Evolutionary conservation across 2,888 invertebrate genomes (phyloP).

Genomic region (Tenthredo scrophulariae): DNA sequence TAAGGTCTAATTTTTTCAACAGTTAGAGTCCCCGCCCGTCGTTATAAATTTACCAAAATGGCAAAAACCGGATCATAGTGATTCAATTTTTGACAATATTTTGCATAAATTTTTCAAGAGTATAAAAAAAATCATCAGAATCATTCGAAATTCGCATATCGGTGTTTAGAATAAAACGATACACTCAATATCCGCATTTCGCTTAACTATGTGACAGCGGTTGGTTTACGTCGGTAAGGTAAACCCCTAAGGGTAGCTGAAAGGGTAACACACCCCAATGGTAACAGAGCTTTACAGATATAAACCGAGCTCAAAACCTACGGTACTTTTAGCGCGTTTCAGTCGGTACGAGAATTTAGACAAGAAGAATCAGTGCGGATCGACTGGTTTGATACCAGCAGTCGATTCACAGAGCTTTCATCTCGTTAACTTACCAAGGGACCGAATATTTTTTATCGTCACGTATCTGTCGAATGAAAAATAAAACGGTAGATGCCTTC

Average conservation of each 20-base stretch:
- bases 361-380: not conserved
- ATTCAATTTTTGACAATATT: not conserved
- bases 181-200: not conserved
- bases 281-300: conserved; percentile 25
- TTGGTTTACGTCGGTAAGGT: conserved; percentile 13
- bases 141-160: not conserved
- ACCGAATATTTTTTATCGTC: not conserved
- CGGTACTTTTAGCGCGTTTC: not conserved
- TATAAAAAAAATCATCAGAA: not conserved
- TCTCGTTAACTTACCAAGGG: not conserved
- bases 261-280: not conserved
- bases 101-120: not conserved
- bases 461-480: not conserved
- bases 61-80: not conserved
- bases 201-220: not conserved
- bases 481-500: not conserved
- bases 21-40: not conserved
- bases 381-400: not conserved
- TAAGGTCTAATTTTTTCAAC: not conserved
- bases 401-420: not conserved
- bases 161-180: not conserved
- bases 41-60: not conserved
- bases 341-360: not conserved
- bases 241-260: not conserved
- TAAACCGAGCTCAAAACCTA: not conserved